These are phyloP conservation scores for Scomber japonicus DNA, from an alignment of 2,113 vertebrate genomes.

Conservation along the genomic window DNA sequence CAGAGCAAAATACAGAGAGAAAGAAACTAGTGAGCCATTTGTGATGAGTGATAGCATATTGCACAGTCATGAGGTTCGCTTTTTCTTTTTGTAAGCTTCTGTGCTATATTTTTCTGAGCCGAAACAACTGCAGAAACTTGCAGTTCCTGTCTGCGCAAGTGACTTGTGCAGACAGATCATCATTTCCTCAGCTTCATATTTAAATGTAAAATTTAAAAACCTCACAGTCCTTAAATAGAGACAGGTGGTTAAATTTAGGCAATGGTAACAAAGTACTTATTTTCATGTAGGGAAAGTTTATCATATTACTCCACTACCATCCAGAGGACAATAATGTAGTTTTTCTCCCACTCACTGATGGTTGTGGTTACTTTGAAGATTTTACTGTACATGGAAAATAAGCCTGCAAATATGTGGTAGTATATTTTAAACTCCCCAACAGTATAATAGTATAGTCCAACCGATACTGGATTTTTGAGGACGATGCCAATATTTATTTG, in stretches of 20 bases:
- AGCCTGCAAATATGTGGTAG: too few relatives aligned
- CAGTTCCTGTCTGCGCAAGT: constrained; percentile 7
- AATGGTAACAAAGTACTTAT: neutral
- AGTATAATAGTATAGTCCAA: too few relatives aligned
- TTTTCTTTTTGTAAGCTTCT: constrained; percentile 15
- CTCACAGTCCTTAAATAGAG: neutral
- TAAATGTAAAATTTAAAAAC: neutral
- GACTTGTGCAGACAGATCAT: constrained; percentile 17
- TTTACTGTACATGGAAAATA: too few relatives aligned
- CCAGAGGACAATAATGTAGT: too few relatives aligned
- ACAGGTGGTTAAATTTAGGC: neutral
- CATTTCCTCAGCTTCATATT: neutral
- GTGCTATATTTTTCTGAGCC: constrained; percentile 18
- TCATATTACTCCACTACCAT: too few relatives aligned
- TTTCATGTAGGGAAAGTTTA: neutral
- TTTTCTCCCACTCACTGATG: too few relatives aligned
- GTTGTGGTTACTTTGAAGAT: too few relatives aligned
- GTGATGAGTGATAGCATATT: constrained; percentile 66
- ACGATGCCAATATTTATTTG: too few relatives aligned
- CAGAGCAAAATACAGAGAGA: constrained; percentile 65
- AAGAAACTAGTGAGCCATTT: constrained; percentile 50
- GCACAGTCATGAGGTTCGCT: constrained; percentile 61
- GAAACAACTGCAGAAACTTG: constrained; percentile 19
- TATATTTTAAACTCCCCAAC: too few relatives aligned
- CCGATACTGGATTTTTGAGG: too few relatives aligned